Evolutionary conservation across 2,888 invertebrate species (phyloP), one percentile per base, ranked within the genome.

Genomic region (Pasiphila rectangulata): DNA sequence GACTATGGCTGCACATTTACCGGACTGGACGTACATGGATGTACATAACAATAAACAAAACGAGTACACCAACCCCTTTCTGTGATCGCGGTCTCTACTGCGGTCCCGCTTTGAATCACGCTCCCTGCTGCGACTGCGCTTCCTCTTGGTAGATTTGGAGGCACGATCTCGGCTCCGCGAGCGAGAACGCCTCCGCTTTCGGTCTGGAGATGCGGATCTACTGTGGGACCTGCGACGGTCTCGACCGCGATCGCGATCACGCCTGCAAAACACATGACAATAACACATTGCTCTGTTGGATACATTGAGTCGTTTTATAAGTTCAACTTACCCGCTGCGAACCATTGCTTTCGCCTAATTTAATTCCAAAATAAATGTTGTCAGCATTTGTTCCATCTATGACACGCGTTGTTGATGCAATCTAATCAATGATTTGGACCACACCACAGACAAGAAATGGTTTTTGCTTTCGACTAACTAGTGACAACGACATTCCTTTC

Each of bases 41-140:
- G n/a, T n/a, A n/a, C n/a, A n/a, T n/a, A n/a, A n/a, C n/a, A n/a
- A n/a, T 41, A 24, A 27, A 37, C 21, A 29, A 27, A 4, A 42
- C 45, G 74, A 88, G 7, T 39, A 35, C 17, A 24, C 39, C 20
- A 30, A 50, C 50, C 50, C 46, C 27, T 50, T 50, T 89, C 90
- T 81, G 24, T 87, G 64, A 16, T 80, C 81, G 20, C 87, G 77
- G 6, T 90, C 90, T 46, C 90, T 79, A 30, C 90, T 90, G 0
- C 90, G 83, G 59, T 86, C 79, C 55, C 90, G 80, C 43, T 91
- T 91, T 0, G 91, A 83, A 7, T 93, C 92, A 24, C 93, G 73
- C 9, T 93, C 93, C 50, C 93, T 86, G 32, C 93, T 93, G 57
- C 93, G 90, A 63, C 93, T 93, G 46, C 93, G 90, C 63, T 93